Conservation (phyloP, 2,888 invertebrate genomes). For the Phortica magna region DNA sequence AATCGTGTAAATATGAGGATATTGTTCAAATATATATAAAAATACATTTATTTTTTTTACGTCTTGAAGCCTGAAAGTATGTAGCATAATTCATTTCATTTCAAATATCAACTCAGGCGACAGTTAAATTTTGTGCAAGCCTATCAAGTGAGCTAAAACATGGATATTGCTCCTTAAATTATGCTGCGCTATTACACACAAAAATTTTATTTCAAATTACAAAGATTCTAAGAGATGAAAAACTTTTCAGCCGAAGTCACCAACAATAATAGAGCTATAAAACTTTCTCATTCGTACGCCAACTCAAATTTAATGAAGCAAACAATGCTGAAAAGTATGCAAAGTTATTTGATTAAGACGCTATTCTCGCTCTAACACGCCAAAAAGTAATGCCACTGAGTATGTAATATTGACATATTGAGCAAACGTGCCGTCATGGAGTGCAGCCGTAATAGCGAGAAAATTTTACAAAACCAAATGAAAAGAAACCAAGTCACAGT, state of each 20-base stretch:
- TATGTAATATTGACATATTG: conserved; percentile 72
- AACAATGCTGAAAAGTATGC: conserved; percentile 57
- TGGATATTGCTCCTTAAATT: too few species aligned
- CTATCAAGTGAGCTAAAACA: too few species aligned
- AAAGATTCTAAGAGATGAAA: neutral
- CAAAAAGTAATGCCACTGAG: conserved; percentile 61
- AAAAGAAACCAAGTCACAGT: conserved; percentile 23
- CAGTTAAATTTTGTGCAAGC: too few species aligned
- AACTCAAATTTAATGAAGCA: conserved; percentile 70
- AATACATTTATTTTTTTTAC: neutral
- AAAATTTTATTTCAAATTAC: too few species aligned
- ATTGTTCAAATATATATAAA: too few species aligned
- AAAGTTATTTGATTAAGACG: conserved; percentile 72
- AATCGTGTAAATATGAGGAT: too few species aligned
- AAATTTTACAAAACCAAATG: conserved; percentile 54
- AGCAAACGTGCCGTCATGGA: conserved; percentile 61
- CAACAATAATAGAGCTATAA: neutral
- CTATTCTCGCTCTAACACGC: conserved; percentile 49
- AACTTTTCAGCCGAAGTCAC: neutral
- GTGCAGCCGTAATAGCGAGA: conserved; percentile 45
- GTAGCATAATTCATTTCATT: neutral
- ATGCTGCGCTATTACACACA: too few species aligned
- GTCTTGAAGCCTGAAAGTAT: neutral
- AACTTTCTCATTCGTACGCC: neutral
- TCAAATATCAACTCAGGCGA: too few species aligned